phyloP scores from a whole-genome alignment of 2,113 vertebrate genomes.

The Genyomyrus donnyi region DNA sequence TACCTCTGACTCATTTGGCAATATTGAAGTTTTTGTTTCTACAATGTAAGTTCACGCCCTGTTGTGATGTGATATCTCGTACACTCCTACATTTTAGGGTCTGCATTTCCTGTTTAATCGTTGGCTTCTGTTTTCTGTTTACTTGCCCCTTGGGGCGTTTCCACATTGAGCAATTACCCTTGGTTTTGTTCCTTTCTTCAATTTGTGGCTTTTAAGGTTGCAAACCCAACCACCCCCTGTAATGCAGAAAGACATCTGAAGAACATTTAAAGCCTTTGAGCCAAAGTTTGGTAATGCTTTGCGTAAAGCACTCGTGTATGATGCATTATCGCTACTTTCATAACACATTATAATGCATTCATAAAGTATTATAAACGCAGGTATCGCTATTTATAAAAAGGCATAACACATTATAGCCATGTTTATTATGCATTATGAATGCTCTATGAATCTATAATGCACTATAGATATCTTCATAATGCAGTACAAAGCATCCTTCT shows the following conservation, averaged over 20 bases:
- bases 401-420: too few species aligned
- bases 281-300: too few species aligned
- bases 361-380: too few species aligned
- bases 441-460: too few species aligned
- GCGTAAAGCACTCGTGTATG: too few species aligned
- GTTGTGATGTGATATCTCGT: not conserved
- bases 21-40: not conserved
- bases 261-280: not conserved
- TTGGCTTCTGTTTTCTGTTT: constrained; percentile 11
- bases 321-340: too few species aligned
- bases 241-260: not conserved
- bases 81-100: not conserved
- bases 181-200: not conserved
- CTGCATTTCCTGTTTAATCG: constrained; percentile 18
- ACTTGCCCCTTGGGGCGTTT: not conserved
- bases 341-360: too few species aligned
- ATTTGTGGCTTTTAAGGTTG: not conserved
- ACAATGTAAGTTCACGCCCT: not conserved
- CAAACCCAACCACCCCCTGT: not conserved
- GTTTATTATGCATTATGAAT: too few species aligned
- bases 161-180: not conserved
- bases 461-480: too few species aligned
- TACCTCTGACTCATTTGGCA: not conserved
- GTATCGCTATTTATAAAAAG: too few species aligned
- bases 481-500: too few species aligned